A percentile compares a stretch with the other conserved stretches of the same genome.
phyloP scores from a whole-genome alignment of 2,113 vertebrate species.

The Thermophis baileyi region DNA sequence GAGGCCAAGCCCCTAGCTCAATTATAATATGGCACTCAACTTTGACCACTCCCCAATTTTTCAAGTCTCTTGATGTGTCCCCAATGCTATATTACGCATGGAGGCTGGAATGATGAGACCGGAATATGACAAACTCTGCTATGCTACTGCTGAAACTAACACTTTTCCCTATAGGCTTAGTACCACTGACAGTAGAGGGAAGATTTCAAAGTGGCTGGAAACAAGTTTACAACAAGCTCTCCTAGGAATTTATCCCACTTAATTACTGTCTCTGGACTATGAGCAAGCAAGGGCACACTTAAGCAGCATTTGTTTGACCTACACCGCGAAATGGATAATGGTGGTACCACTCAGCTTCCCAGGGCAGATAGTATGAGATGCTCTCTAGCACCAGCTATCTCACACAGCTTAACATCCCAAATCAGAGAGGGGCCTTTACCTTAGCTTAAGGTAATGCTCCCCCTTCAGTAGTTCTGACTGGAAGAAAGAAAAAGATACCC shows the following conservation, averaged over 20 bases:
- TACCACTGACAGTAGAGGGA: neutral
- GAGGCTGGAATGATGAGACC: too few relatives aligned
- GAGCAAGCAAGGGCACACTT: neutral
- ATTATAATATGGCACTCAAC: too few relatives aligned
- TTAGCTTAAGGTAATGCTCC: neutral
- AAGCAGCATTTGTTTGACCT: neutral
- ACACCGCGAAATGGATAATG: neutral
- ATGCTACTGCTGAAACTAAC: neutral
- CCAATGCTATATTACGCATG: too few relatives aligned
- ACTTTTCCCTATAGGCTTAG: neutral
- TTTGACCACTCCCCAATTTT: neutral
- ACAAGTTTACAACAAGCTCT: neutral
- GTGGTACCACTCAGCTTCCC: neutral
- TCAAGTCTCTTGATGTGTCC: neutral
- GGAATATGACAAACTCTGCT: too few relatives aligned
- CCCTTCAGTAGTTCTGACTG: neutral
- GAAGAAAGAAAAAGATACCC: neutral
- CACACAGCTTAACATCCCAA: too few relatives aligned
- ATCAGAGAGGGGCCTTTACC: too few relatives aligned
- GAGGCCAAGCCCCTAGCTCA: too few relatives aligned
- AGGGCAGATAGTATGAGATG: neutral
- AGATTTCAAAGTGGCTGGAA: neutral
- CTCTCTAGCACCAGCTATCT: neutral
- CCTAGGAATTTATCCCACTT: neutral
- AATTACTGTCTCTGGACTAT: neutral